phyloP scores from a whole-genome alignment of 2,888 invertebrate species.

The Euphydryas editha region DNA sequence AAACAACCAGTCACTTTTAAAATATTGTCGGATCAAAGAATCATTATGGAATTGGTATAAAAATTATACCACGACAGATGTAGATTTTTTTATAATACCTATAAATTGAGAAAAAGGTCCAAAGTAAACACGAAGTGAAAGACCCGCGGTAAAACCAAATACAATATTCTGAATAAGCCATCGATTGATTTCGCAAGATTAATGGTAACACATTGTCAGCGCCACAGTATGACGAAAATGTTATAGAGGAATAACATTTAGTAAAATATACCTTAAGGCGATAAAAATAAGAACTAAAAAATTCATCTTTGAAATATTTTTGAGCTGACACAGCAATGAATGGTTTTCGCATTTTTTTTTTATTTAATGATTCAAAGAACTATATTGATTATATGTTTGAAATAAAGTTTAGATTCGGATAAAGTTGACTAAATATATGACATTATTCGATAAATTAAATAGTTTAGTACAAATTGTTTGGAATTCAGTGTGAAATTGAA shows the following conservation, averaged over 20 bases:
- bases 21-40: constrained; percentile 16
- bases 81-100: constrained; percentile 62
- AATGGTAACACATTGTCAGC: constrained; percentile 82
- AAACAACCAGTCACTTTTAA: background rate
- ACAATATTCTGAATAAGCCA: constrained; percentile 83
- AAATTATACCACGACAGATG: constrained; percentile 66
- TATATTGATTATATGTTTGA: constrained; percentile 38
- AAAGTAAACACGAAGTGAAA: constrained; percentile 80
- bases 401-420: constrained; percentile 46
- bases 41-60: constrained; percentile 33
- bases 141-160: constrained; percentile 78
- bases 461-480: constrained; percentile 71
- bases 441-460: constrained; percentile 47
- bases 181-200: constrained; percentile 84
- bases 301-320: constrained; percentile 67
- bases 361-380: constrained; percentile 39
- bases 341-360: constrained; percentile 62
- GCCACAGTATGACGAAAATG: constrained; percentile 75
- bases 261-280: constrained; percentile 69
- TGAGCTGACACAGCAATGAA: constrained; percentile 67
- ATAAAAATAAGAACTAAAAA: constrained; percentile 62
- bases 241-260: constrained; percentile 58
- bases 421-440: constrained; percentile 38
- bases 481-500: constrained; percentile 80
- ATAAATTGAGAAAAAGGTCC: constrained; percentile 80